phyloP scores from a whole-genome alignment of 2,113 vertebrate species.

The Ardeotis arabs region DNA sequence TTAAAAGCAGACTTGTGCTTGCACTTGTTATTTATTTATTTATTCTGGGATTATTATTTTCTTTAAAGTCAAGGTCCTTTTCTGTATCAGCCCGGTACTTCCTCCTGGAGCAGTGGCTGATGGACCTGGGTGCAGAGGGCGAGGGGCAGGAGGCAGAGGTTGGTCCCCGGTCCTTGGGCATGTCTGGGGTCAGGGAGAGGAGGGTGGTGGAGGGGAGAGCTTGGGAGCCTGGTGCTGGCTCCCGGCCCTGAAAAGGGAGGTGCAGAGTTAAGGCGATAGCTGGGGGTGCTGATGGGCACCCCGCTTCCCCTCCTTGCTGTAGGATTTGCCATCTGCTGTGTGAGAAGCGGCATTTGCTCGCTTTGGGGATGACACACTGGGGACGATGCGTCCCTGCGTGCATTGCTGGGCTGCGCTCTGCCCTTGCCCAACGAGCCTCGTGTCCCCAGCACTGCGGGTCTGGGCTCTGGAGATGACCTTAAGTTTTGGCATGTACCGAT shows the following conservation, averaged over 20 bases:
- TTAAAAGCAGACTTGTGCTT: constrained; percentile 60
- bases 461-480: not conserved
- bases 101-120: not conserved
- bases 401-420: not conserved
- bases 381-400: not conserved
- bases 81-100: not conserved
- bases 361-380: not conserved
- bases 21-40: constrained; percentile 54
- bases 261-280: constrained; percentile 37
- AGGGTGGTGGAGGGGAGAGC: not conserved
- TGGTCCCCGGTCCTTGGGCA: not conserved
- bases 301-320: constrained; percentile 35
- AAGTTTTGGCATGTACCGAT: not conserved
- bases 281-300: constrained; percentile 55
- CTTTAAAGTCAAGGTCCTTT: not conserved
- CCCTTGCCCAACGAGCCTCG: rapidly evolving
- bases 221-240: constrained; percentile 3
- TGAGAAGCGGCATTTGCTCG: constrained; percentile 44
- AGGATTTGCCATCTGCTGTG: constrained; percentile 65
- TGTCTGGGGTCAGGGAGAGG: not conserved
- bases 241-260: constrained; percentile 14
- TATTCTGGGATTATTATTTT: constrained; percentile 22
- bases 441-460: not conserved
- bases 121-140: too few species aligned
- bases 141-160: not conserved